Evolutionary conservation across 92 coral and sea anemone species (phyloP), one percentile per base, ranked within the genome.

Genomic region (Isaurus tuberculatus): DNA sequence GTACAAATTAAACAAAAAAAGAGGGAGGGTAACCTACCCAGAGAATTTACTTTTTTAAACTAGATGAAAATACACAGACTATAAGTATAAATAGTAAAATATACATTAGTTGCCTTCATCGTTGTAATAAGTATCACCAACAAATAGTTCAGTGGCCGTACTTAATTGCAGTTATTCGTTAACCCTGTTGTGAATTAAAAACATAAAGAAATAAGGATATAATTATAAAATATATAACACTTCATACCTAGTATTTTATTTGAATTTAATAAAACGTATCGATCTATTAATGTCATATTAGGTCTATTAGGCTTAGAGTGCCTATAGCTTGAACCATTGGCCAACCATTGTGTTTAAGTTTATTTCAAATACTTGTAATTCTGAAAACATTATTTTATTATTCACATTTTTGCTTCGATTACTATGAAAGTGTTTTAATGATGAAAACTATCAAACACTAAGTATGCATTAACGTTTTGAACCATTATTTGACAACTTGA

Each of bases 61-160:
- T 57, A 57, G 65, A 57, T 57, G 65, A 16, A 57, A 57, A 57
- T 23, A 57, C 65, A 57, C 2, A 17, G 65, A 27, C 65, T 57
- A 23, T 53, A 53, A 53, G 61, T n/a, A 53, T 53, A 4, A 53
- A 4, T n/a, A 53, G 61, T 53, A 53, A 53, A 13, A 6, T 53
- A n/a, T 53, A 51, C 61, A 51, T 51, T 51, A 51, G 61, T 58
- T 58, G 65, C 65, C 65, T 58, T 58, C 65, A 58, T 23, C 22
- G 65, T 58, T 23, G 65, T 20, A 58, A 58, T 58, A 58, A 58
- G 65, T 58, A 58, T 58, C 65, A 58, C 29, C 65, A 58, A 58
- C 22, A 58, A 58, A 58, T n/a, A n/a, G 65, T 58, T 58, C 65
- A 19, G 65, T 58, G 65, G 65, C 65, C 65, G 28, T 58, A 3